Evolutionary conservation across 2,888 invertebrate species (phyloP).

Genomic region (Pseudeuparius sepicola): DNA sequence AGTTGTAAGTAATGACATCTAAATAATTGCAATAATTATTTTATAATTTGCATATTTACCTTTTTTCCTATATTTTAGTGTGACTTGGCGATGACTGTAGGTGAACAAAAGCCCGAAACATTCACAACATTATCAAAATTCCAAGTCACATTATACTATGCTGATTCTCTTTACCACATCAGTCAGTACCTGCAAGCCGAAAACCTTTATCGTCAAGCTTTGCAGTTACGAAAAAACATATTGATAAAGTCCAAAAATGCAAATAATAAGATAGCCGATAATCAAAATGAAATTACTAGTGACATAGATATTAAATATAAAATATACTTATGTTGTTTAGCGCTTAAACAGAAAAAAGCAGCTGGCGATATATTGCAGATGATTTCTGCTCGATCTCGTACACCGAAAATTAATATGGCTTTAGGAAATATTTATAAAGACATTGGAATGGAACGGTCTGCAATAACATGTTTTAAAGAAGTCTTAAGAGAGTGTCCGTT

Average conservation of each 20-base stretch:
- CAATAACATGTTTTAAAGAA: constrained; percentile 67
- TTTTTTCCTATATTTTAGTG: constrained; percentile 44
- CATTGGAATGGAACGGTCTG: constrained; percentile 59
- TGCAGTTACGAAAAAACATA: constrained; percentile 56
- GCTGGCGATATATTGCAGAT: constrained; percentile 48
- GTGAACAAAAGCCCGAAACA: constrained; percentile 55
- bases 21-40: too few species aligned
- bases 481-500: constrained; percentile 61
- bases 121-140: constrained; percentile 53
- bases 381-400: constrained; percentile 54
- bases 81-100: constrained; percentile 51
- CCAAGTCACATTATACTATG: constrained; percentile 58
- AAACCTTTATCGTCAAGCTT: constrained; percentile 51
- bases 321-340: constrained; percentile 57
- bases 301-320: constrained; percentile 65
- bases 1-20: too few species aligned
- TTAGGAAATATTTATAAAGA: constrained; percentile 63
- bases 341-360: constrained; percentile 53
- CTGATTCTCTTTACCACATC: constrained; percentile 56
- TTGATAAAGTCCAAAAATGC: constrained; percentile 42
- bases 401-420: constrained; percentile 66
- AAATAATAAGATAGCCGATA: constrained; percentile 38
- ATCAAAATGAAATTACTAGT: constrained; percentile 43
- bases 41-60: too few species aligned
- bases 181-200: constrained; percentile 60